Evolutionary conservation across 2,888 invertebrate species (phyloP).

Genomic region (Dinocampus coccinellae): DNA sequence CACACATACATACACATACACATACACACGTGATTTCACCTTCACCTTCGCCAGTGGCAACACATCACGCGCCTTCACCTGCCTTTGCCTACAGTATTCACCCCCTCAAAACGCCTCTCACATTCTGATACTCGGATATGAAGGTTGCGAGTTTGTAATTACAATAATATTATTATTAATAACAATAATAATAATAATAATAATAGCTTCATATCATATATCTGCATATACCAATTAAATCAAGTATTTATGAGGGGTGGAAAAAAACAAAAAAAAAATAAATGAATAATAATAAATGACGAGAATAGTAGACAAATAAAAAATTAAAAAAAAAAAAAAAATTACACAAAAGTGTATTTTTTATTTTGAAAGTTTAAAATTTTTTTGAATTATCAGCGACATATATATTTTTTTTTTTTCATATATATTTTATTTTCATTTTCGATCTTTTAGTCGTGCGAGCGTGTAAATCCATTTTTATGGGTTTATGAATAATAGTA

Average conservation of each 20-base stretch:
- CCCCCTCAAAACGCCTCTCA: constrained; percentile 24
- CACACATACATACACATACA: no score
- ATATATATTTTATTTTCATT: background rate
- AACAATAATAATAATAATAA: background rate
- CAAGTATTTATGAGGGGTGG: background rate
- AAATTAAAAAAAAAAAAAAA: no score
- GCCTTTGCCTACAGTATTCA: constrained; percentile 9
- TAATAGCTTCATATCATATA: no score
- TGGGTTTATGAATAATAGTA: constrained; percentile 19
- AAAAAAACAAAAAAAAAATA: constrained; percentile 7
- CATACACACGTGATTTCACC: no score
- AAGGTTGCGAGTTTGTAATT: background rate
- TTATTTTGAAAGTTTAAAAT: no score
- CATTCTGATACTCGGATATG: constrained; percentile 8
- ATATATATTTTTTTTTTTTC: no score
- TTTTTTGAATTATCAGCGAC: no score
- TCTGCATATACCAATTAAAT: background rate
- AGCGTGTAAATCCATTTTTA: constrained; percentile 7
- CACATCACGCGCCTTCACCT: constrained; percentile 31
- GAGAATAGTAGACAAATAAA: no score
- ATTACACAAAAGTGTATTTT: no score
- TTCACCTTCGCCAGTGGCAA: constrained; percentile 30
- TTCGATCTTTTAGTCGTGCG: background rate
- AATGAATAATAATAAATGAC: no score
- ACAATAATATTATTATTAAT: background rate